Conservation (phyloP, 2,113 vertebrate genomes). For the Bubo blakistoni region DNA sequence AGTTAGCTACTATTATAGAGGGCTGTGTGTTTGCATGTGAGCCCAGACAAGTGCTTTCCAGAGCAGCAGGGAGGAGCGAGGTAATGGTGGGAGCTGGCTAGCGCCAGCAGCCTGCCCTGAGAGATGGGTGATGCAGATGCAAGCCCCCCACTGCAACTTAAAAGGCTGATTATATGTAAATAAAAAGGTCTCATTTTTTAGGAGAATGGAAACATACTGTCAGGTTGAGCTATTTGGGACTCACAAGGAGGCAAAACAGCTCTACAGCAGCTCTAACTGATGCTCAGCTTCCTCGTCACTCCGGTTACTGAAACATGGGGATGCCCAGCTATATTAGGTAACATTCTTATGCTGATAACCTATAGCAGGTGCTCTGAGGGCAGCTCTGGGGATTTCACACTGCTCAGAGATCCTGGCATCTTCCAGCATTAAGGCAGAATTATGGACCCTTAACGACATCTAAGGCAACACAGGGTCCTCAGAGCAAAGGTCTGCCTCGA, state of each 20-base stretch:
- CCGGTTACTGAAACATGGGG: neutral
- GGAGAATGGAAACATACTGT: neutral
- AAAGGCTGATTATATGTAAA: neutral
- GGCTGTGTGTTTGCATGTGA: neutral
- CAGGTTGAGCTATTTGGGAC: neutral
- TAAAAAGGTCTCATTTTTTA: neutral
- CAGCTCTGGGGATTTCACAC: neutral
- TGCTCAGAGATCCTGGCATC: neutral
- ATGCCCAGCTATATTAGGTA: neutral
- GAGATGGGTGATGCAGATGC: neutral
- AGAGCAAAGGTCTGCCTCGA: neutral
- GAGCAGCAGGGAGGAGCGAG: accelerated
- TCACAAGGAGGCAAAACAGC: neutral
- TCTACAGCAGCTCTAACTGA: neutral
- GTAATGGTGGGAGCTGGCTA: neutral
- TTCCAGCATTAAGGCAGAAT: neutral
- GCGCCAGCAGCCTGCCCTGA: neutral
- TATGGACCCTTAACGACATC: neutral
- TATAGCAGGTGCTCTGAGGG: neutral
- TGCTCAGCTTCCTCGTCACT: neutral
- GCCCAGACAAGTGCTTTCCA: neutral
- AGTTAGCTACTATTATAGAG: neutral
- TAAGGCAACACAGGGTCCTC: neutral
- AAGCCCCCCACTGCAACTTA: neutral
- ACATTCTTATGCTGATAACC: neutral